phyloP scores from a whole-genome alignment of 2,797 vertebrate genomes.

The Lacerta viridis region DNA sequence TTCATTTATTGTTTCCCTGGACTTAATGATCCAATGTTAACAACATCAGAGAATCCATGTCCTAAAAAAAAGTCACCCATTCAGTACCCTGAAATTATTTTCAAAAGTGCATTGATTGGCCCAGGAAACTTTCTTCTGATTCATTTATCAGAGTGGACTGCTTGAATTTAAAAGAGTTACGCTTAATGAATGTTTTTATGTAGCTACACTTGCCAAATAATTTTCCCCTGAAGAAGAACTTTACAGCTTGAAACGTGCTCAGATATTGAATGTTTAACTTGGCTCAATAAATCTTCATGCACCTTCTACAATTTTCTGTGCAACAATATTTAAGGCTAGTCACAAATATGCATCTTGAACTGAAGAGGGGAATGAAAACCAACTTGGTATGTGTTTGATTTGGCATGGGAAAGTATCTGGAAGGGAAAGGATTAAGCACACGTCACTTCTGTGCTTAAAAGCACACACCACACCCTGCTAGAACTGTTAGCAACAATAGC shows the following conservation, averaged over 20 bases:
- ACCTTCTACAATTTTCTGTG: background rate
- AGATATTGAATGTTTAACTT: constrained; percentile 16
- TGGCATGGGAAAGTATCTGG: background rate
- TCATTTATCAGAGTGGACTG: constrained; percentile 2
- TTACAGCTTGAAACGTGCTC: constrained; percentile 12
- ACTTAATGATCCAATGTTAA: background rate
- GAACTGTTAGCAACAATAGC: background rate
- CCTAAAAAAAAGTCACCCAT: background rate
- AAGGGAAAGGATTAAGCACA: background rate
- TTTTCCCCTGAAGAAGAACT: constrained; percentile 30
- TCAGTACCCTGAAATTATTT: constrained; percentile 4
- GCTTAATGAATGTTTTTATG: constrained; percentile 19
- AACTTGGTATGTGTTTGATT: background rate
- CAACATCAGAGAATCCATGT: background rate
- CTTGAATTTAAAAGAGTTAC: constrained; percentile 17
- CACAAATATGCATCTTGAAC: background rate
- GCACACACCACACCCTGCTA: background rate
- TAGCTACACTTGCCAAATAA: constrained; percentile 34
- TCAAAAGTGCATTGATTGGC: background rate
- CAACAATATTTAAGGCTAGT: background rate
- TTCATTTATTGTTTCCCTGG: constrained; percentile 1
- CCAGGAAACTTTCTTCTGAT: constrained; percentile 2
- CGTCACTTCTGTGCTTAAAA: no score
- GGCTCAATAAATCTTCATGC: constrained; percentile 32
- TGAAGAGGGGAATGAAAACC: background rate